Percentiles rank a stretch among this genome's conserved stretches.
Evolutionary conservation across 2,797 vertebrate genomes (phyloP).

Genomic region (Crax fasciolata): DNA sequence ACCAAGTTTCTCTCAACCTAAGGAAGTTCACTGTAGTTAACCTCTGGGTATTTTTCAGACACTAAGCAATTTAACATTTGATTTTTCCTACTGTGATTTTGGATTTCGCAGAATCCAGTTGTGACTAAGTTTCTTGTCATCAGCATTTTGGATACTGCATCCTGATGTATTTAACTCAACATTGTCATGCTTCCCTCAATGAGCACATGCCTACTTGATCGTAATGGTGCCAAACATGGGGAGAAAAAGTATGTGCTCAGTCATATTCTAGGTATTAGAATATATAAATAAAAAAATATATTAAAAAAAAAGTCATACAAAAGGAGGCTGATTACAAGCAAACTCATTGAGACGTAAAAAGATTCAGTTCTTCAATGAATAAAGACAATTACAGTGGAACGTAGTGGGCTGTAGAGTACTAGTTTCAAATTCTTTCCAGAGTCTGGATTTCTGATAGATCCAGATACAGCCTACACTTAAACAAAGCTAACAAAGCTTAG

Average conservation of each 20-base stretch:
- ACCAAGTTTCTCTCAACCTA: neutral
- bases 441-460: neutral
- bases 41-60: neutral
- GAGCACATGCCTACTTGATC: neutral
- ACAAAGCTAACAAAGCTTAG: neutral
- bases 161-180: neutral
- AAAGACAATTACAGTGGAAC: neutral
- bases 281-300: no score
- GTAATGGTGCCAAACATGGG: conserved; percentile 9
- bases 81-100: neutral
- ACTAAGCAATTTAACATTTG: accelerated
- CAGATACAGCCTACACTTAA: neutral
- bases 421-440: neutral
- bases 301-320: neutral
- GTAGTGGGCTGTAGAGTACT: neutral
- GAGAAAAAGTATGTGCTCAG: neutral
- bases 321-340: neutral
- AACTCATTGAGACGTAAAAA: neutral
- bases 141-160: neutral
- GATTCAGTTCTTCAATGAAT: neutral
- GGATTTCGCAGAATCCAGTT: neutral
- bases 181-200: neutral
- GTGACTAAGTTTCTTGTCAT: neutral
- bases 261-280: neutral
- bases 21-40: neutral